Evolutionary conservation across 2,113 vertebrate genomes (phyloP).

Genomic region (Sinocyclocheilus anshuiensis): DNA sequence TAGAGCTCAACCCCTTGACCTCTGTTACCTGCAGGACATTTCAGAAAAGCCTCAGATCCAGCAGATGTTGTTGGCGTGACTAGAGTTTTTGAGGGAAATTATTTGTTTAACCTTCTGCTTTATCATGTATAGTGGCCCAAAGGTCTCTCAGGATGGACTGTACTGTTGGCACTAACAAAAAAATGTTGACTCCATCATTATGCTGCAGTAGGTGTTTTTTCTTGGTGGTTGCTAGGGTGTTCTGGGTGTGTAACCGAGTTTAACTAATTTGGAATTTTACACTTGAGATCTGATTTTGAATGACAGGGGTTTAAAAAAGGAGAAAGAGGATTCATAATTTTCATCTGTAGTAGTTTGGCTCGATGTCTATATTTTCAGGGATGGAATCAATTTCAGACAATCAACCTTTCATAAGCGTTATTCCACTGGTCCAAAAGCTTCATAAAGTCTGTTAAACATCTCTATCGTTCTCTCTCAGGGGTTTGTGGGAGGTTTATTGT

Average conservation of each 20-base stretch:
- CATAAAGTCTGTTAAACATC: conserved; percentile 16
- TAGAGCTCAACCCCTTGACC: conserved; percentile 85
- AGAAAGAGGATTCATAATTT: neutral
- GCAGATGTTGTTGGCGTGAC: neutral
- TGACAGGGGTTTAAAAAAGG: neutral
- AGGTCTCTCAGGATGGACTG: neutral
- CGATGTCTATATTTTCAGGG: neutral
- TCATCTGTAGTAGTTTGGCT: conserved; percentile 21
- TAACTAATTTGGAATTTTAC: neutral
- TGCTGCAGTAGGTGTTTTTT: neutral
- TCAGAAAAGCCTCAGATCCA: neutral
- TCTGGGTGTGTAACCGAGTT: neutral
- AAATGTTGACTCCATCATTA: no score
- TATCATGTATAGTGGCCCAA: neutral
- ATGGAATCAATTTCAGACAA: conserved; percentile 22
- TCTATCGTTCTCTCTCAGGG: conserved; percentile 5
- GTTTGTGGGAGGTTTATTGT: conserved; percentile 2
- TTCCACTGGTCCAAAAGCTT: conserved; percentile 1
- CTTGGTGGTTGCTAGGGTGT: neutral
- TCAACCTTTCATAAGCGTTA: conserved; percentile 7
- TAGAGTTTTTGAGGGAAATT: neutral
- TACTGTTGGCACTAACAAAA: neutral
- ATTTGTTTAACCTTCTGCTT: neutral
- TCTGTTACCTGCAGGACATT: conserved; percentile 83
- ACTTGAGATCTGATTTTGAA: neutral